A percentile compares a stretch with the other conserved stretches of the same genome.
Evolutionary conservation across 2,888 invertebrate genomes (phyloP).

Genomic region (Drosophila kambysellisi): DNA sequence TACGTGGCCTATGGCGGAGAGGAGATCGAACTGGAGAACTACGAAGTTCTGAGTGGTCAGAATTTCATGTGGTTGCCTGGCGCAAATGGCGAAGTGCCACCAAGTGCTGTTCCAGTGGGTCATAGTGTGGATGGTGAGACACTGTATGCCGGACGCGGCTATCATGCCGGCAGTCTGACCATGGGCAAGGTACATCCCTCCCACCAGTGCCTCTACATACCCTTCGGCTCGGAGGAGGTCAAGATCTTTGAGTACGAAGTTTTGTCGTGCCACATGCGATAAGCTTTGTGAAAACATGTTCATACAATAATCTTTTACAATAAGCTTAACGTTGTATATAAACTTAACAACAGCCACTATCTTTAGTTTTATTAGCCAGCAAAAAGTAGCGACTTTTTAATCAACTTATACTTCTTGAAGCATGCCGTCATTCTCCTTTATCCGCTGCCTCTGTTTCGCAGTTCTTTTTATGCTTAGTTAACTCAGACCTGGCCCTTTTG

Average conservation of each 20-base stretch:
- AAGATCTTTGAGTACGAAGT: conserved; percentile 85
- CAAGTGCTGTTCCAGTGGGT: conserved; percentile 89
- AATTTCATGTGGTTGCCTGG: conserved; percentile 89
- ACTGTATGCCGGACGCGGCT: conserved; percentile 89
- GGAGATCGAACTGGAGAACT: conserved; percentile 88
- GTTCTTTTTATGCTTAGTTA: conserved; percentile 23
- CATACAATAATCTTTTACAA: conserved; percentile 38
- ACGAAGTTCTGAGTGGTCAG: conserved; percentile 88
- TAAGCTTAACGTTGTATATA: conserved; percentile 52
- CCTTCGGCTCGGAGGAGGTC: conserved; percentile 85
- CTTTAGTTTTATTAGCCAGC: conserved; percentile 8
- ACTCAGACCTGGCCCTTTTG: conserved; percentile 41
- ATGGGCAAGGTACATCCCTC: conserved; percentile 89
- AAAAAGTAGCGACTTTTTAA: conserved; percentile 7
- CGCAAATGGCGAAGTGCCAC: conserved; percentile 88
- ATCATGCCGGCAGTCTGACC: conserved; percentile 89
- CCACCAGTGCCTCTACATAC: conserved; percentile 86
- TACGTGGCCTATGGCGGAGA: conserved; percentile 88
- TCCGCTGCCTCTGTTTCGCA: conserved; percentile 45
- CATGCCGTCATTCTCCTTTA: conserved; percentile 13
- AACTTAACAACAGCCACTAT: conserved; percentile 37
- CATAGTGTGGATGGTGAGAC: conserved; percentile 88
- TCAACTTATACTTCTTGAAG: conserved; percentile 11
- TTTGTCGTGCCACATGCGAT: conserved; percentile 71
- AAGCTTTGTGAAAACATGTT: conserved; percentile 22